phyloP scores from a whole-genome alignment of 2,888 invertebrate genomes.

The Phaedon cochleariae region DNA sequence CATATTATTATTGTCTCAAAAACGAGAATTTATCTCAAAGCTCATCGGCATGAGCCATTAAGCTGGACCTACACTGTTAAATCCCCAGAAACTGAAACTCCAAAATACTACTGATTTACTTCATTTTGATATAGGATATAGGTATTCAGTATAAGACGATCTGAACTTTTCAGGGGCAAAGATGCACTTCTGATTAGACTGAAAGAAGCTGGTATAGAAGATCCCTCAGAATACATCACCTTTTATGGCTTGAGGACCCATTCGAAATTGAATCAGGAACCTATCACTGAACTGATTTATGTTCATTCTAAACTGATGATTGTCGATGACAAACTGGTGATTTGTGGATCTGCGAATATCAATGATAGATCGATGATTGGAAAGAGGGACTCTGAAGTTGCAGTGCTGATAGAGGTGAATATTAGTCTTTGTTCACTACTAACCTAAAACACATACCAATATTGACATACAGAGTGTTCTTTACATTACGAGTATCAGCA shows the following conservation, averaged over 20 bases:
- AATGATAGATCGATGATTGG: slow-evolving; percentile 96
- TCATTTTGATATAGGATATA: too few species aligned
- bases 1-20: too few species aligned
- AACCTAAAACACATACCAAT: too few species aligned
- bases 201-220: slow-evolving; percentile 77
- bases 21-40: too few species aligned
- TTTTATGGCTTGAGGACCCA: slow-evolving; percentile 91
- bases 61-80: too few species aligned
- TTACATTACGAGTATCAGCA: too few species aligned
- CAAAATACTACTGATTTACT: too few species aligned
- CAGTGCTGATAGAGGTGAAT: slow-evolving; percentile 85
- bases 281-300: slow-evolving; percentile 93
- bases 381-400: slow-evolving; percentile 93
- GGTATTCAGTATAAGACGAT: too few species aligned
- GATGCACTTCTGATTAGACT: slow-evolving; percentile 84
- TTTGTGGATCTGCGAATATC: slow-evolving; percentile 98
- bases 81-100: too few species aligned
- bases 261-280: slow-evolving; percentile 78
- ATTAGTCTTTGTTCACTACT: too few species aligned
- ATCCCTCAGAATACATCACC: slow-evolving; percentile 86
- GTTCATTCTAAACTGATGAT: slow-evolving; percentile 97
- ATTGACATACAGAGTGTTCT: too few species aligned
- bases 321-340: slow-evolving; percentile 88
- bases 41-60: too few species aligned
- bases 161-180: slow-evolving; percentile 80